Percentiles rank a stretch among this genome's conserved stretches.
Evolutionary conservation across 64 coral and sea anemone genomes (phyloP).

Genomic region (Montipora efflorescens): DNA sequence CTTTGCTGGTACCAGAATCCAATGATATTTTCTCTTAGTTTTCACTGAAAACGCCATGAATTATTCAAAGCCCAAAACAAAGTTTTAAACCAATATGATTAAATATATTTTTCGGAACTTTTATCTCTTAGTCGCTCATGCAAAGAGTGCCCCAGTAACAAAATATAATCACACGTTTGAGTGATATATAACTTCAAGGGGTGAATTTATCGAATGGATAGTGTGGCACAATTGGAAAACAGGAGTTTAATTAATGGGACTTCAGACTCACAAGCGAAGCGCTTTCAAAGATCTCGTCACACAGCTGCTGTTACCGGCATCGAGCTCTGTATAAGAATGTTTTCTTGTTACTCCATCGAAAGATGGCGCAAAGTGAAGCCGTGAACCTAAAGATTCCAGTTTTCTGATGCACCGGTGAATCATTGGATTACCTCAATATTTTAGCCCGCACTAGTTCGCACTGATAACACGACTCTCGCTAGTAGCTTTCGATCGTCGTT

Average conservation of each 20-base stretch:
- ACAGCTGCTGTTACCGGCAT: background rate
- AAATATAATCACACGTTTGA: background rate
- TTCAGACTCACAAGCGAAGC: background rate
- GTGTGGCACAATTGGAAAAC: background rate
- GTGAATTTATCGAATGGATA: background rate
- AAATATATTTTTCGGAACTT: background rate
- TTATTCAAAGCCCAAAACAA: conserved; percentile 9
- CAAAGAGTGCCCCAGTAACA: background rate
- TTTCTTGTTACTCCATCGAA: background rate
- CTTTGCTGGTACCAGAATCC: conserved; percentile 23
- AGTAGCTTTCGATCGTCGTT: background rate
- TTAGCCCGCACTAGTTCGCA: background rate
- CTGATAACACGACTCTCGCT: background rate
- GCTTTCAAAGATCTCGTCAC: background rate
- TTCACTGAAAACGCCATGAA: background rate
- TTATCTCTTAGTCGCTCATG: background rate
- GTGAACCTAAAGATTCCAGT: background rate
- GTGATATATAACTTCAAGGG: too few relatives aligned
- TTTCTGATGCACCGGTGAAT: background rate
- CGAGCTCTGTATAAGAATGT: background rate
- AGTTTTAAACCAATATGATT: background rate
- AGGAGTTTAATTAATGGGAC: background rate
- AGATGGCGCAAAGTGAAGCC: background rate
- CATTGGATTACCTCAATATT: background rate
- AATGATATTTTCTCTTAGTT: background rate